Evolutionary conservation across 2,113 vertebrate genomes (phyloP).

Genomic region (Coptodon rendalli): DNA sequence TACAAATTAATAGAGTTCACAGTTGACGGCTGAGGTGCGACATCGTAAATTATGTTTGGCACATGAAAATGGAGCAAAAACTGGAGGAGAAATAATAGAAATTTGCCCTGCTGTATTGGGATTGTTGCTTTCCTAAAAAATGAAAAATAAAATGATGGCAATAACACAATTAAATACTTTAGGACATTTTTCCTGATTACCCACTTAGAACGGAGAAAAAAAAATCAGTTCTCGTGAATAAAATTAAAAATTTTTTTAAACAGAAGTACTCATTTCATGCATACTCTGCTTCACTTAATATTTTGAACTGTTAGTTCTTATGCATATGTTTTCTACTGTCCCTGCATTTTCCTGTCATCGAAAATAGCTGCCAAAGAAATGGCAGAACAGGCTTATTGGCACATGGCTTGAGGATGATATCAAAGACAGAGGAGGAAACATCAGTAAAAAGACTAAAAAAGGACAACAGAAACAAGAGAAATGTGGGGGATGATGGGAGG

Average conservation of each 20-base stretch:
- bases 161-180: not conserved
- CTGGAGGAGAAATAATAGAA: not conserved
- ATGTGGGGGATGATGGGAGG: constrained; percentile 19
- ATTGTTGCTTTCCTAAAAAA: not conserved
- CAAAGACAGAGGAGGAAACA: constrained; percentile 30
- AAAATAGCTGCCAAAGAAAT: not conserved
- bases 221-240: fast-evolving
- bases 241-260: not conserved
- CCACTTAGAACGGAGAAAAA: not conserved
- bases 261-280: not conserved
- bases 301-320: not conserved
- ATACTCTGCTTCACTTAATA: not conserved
- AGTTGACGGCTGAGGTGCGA: constrained; percentile 39
- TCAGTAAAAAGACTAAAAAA: constrained; percentile 28
- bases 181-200: not conserved
- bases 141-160: not conserved
- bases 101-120: not conserved
- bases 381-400: constrained; percentile 37
- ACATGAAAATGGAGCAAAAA: constrained; percentile 37
- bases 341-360: not conserved
- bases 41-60: constrained; percentile 50
- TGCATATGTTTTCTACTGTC: not conserved
- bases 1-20: constrained; percentile 65
- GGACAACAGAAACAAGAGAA: constrained; percentile 32
- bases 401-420: constrained; percentile 17